phyloP scores from a whole-genome alignment of 2,797 vertebrate species.

The Yasuhikotakia modesta region DNA sequence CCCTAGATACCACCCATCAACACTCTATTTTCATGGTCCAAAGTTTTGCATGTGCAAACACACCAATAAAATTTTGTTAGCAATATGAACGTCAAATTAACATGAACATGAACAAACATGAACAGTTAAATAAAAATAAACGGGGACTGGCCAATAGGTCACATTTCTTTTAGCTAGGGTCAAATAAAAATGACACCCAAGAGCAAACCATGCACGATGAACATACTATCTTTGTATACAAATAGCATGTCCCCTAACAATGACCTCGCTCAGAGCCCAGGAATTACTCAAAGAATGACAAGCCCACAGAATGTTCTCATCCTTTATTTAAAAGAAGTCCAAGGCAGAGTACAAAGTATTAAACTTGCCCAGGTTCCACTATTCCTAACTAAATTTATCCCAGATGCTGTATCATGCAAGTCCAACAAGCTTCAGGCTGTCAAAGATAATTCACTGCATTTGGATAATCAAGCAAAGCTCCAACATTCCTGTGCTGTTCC shows the following conservation, averaged over 20 bases:
- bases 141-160: not conserved
- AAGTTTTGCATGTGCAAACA: too few species aligned
- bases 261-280: slow-evolving; percentile 3
- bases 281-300: slow-evolving; percentile 20
- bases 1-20: too few species aligned
- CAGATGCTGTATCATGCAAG: slow-evolving; percentile 70
- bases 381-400: slow-evolving; percentile 71
- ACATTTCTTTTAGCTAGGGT: slow-evolving; percentile 11
- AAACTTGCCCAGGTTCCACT: slow-evolving; percentile 64
- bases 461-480: slow-evolving; percentile 71
- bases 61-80: too few species aligned
- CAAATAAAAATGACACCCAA: not conserved
- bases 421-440: slow-evolving; percentile 71
- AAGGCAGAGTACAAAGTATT: slow-evolving; percentile 51
- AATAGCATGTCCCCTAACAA: not conserved
- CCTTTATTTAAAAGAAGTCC: slow-evolving; percentile 54
- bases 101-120: too few species aligned
- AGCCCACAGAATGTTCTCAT: slow-evolving; percentile 28
- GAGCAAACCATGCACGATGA: not conserved
- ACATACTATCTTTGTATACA: slow-evolving; percentile 58
- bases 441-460: slow-evolving; percentile 76
- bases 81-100: too few species aligned
- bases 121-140: too few species aligned
- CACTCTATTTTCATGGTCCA: too few species aligned
- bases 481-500: slow-evolving; percentile 73